Base-by-base conservation (phyloP, 37 sponge, comb jelly and placozoan species). In the Haliclona indistincta region DNA sequence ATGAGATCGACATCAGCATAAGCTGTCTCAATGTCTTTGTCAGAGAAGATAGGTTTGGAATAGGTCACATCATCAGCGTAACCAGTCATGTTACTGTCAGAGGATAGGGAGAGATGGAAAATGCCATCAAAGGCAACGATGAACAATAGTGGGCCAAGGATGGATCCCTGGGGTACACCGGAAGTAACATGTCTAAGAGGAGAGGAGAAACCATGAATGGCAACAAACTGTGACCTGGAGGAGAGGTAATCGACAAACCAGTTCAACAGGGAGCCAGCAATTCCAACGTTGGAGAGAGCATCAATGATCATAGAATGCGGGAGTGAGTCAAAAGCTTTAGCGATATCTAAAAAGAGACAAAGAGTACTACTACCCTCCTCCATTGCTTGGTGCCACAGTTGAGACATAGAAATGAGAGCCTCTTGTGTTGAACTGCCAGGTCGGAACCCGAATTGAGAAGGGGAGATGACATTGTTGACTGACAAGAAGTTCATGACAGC, bases 81-180 rank as follows among this genome's bases (percentile, higher is more conserved):
- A 10, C 15, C 13, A 15, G 51, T 47, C 15, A 47, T 15, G 15
- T 10, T 47, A 15, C 51, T 47, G 51, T 47, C 15, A 17, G 10
- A 17, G 10, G 51, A 17, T 17, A 47, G 13, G 10, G 51, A 17
- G 15, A 47, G 13, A 10, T 47, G 51, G 15, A 15, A 15, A 15
- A 47, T 10, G 15, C 15, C 15, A 47, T 47, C 15, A 47, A 15
- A 10, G 15, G 10, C 10, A 17, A 68, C 6, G 43, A 33, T 68
- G 33, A 79, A 79, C 2, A 68, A 70, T 13, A 79, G 62, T 1
- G 70, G 80, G 0, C 70, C 70, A 2, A 79, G 62, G 70, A 79
- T 79, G 2, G 80, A 79, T 6, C 70, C 70, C 61, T 79, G 70
- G 7, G 80, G 80, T 0, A 79, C 70, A 17, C 80, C 80, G 13